These are phyloP conservation scores for Plebejus melissa DNA, from an alignment of 2,888 invertebrate genomes.

Conservation along the genomic window DNA sequence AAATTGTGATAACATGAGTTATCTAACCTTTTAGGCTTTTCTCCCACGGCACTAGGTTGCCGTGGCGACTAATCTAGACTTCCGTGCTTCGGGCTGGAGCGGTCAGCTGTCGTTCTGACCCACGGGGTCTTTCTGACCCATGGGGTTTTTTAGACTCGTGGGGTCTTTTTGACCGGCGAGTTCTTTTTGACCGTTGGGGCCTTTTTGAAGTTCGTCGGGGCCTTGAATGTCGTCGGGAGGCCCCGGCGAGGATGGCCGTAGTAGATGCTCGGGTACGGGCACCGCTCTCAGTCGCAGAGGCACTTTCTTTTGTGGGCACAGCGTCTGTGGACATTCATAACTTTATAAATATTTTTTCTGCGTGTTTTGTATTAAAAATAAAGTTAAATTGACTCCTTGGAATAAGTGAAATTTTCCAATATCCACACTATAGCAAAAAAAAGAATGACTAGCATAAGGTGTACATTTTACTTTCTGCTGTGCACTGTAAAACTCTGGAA, in stretches of 20 bases:
- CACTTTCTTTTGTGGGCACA: constrained; percentile 86
- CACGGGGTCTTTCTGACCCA: neutral
- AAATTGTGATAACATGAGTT: neutral
- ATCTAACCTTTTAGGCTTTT: constrained; percentile 18
- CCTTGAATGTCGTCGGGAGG: constrained; percentile 34
- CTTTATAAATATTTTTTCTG: neutral
- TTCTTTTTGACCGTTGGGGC: neutral
- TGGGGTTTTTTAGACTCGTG: neutral
- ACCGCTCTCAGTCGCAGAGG: constrained; percentile 87
- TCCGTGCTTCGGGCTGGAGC: neutral
- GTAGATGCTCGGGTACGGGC: constrained; percentile 87
- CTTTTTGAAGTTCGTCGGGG: constrained; percentile 3
- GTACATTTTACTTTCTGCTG: no score
- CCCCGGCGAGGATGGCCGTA: constrained; percentile 51
- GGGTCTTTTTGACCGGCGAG: neutral
- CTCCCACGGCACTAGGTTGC: neutral
- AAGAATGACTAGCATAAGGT: no score
- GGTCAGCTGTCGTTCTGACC: constrained; percentile 15
- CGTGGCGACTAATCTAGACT: neutral
- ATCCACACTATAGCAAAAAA: no score
- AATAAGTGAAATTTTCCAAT: no score
- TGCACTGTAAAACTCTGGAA: no score
- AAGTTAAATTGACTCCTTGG: no score
- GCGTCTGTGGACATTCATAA: constrained; percentile 43
- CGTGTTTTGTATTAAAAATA: no score